Conservation (phyloP, 2,113 vertebrate genomes). For the Alexandromys fortis region DNA sequence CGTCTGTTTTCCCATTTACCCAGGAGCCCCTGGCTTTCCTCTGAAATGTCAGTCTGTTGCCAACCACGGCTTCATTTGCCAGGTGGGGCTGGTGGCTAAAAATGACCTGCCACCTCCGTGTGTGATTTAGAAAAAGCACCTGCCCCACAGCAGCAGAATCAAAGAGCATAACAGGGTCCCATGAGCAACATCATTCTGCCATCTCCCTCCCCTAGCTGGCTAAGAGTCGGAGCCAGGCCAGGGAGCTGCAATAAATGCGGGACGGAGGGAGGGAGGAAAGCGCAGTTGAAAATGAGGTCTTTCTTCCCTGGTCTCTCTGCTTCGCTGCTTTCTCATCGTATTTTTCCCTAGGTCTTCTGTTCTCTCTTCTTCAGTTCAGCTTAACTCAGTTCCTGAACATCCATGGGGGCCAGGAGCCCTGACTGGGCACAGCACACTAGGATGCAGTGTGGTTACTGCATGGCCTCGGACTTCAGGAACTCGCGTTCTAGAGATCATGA, state of each 20-base stretch:
- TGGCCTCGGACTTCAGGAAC: neutral
- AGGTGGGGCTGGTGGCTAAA: slow-evolving; percentile 25
- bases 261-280: neutral
- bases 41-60: slow-evolving; percentile 6
- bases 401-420: neutral
- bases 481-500: neutral
- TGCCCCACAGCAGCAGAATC: slow-evolving; percentile 54
- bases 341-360: slow-evolving; percentile 27
- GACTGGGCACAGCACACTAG: neutral
- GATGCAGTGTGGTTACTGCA: neutral
- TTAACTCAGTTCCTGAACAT: neutral
- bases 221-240: slow-evolving; percentile 44
- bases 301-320: neutral
- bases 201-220: slow-evolving; percentile 32
- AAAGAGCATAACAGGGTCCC: slow-evolving; percentile 42
- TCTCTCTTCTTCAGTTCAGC: neutral
- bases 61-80: slow-evolving; percentile 27
- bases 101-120: slow-evolving; percentile 30
- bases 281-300: neutral
- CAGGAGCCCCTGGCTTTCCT: slow-evolving; percentile 34
- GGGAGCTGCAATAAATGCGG: slow-evolving; percentile 15
- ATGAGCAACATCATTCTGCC: slow-evolving; percentile 52
- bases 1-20: slow-evolving; percentile 53
- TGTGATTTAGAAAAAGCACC: slow-evolving; percentile 69
- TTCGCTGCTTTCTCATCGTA: neutral